A percentile compares a stretch with the other conserved stretches of the same genome.
Evolutionary conservation across 2,797 vertebrate genomes (phyloP).

Genomic region (Ataeniobius toweri): DNA sequence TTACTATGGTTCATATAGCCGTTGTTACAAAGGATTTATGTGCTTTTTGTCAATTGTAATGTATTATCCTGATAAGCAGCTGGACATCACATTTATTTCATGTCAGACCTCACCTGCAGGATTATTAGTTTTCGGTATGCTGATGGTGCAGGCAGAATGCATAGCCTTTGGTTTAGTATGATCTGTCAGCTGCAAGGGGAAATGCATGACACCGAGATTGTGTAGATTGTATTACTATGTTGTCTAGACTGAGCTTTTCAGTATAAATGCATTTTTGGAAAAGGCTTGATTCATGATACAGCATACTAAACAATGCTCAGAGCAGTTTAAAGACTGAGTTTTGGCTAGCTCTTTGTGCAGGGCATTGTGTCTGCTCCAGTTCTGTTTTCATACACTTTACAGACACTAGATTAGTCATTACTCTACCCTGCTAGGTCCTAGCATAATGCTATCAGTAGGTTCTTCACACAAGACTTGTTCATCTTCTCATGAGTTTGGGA

Average conservation of each 20-base stretch:
- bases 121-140: slow-evolving; percentile 9
- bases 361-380: slow-evolving; percentile 34
- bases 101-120: slow-evolving; percentile 8
- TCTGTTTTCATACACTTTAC: slow-evolving; percentile 26
- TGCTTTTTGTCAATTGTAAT: not conserved
- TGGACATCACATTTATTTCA: not conserved
- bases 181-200: slow-evolving; percentile 21
- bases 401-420: slow-evolving; percentile 46
- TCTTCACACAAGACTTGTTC: slow-evolving; percentile 21
- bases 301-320: slow-evolving; percentile 34
- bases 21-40: not conserved
- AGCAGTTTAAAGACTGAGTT: slow-evolving; percentile 38
- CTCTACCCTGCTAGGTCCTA: slow-evolving; percentile 60
- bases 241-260: slow-evolving; percentile 22
- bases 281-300: slow-evolving; percentile 48
- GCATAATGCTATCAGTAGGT: slow-evolving; percentile 34
- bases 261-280: slow-evolving; percentile 9
- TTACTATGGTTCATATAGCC: slow-evolving; percentile 19
- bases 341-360: slow-evolving; percentile 33
- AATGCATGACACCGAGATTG: slow-evolving; percentile 11
- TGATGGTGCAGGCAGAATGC: slow-evolving; percentile 2
- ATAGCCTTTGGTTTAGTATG: slow-evolving; percentile 14
- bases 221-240: slow-evolving; percentile 36
- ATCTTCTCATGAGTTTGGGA: slow-evolving; percentile 8
- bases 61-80: not conserved